Evolutionary conservation across 2,113 vertebrate genomes (phyloP), one percentile per base, ranked within the genome.

Genomic region (Eurypyga helias): DNA sequence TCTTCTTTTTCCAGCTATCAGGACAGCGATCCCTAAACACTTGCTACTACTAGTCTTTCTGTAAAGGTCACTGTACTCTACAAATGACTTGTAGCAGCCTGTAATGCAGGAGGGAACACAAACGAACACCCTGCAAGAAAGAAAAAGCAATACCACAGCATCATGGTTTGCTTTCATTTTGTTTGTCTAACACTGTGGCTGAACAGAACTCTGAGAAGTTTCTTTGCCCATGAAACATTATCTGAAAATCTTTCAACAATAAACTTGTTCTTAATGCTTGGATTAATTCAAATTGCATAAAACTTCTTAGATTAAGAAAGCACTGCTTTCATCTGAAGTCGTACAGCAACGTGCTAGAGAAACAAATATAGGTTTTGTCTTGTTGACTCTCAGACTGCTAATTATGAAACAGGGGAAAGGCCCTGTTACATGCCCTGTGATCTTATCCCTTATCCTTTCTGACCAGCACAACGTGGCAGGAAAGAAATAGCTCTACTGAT

Each of bases 401-500:
- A 69, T 58, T 70, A 88, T 6, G 11, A 76, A 88, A 14, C 23
- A 29, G 54, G 71, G 64, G 16, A 75, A 95, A 93, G 48, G 61
- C 77, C 83, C 64, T 87, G 76, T 66, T 83, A 73, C 18, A 19
- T 14, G 45, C 34, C 66, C 79, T 95, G 80, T 78, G 79, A 88
- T 94, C 79, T 76, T 89, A 89, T 26, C 58, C 84, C 83, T 75
- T 89, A 92, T 75, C 83, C 60, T 45, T 92, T 94, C 83, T 76
- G 66, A 84, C 61, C 81, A 82, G 83, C 28, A 64, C 65, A 91
- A 83, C 57, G 86, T 76, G 86, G 34, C 80, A 92, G 65, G 66
- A 89, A 95, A 93, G 73, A 92, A 96, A 51, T 7, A 89, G 69
- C 28, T 82, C 41, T 79, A 48, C 72, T 82, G 94, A 95, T 95